These are phyloP conservation scores for Xestia ashworthii DNA, from an alignment of 2,888 invertebrate species.

Conservation along the genomic window DNA sequence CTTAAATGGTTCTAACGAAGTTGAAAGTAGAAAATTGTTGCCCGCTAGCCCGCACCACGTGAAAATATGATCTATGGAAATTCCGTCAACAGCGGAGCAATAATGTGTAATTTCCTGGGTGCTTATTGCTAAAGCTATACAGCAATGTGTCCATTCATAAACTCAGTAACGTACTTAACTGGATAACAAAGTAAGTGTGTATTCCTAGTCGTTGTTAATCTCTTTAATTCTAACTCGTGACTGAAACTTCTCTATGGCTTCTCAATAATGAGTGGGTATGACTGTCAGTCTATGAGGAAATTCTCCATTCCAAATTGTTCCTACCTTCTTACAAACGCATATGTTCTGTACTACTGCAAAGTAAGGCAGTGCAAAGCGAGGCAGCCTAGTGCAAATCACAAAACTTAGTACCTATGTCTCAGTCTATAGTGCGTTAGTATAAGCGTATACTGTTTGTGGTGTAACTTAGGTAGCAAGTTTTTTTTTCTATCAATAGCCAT, in stretches of 20 bases:
- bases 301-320: not conserved
- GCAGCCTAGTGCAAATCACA: not conserved
- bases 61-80: not conserved
- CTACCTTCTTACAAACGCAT: not conserved
- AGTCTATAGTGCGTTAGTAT: not conserved
- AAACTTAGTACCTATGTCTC: not conserved
- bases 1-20: not conserved
- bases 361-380: accelerated
- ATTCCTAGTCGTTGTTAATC: not conserved
- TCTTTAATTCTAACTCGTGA: not conserved
- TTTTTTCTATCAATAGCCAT: not conserved
- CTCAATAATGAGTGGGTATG: not conserved
- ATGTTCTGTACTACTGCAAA: not conserved
- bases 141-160: not conserved
- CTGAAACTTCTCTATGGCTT: not conserved
- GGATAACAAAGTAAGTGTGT: not conserved
- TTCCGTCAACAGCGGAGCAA: not conserved
- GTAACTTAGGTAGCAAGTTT: not conserved
- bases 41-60: too few species aligned
- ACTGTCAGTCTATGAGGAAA: not conserved
- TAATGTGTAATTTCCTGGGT: not conserved
- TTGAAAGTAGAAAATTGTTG: not conserved
- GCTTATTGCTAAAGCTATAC: not conserved
- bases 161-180: not conserved
- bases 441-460: not conserved